Percentiles rank a stretch among this genome's conserved stretches.
Conservation (phyloP, 2,113 vertebrate genomes). For the Tupaia tana region DNA sequence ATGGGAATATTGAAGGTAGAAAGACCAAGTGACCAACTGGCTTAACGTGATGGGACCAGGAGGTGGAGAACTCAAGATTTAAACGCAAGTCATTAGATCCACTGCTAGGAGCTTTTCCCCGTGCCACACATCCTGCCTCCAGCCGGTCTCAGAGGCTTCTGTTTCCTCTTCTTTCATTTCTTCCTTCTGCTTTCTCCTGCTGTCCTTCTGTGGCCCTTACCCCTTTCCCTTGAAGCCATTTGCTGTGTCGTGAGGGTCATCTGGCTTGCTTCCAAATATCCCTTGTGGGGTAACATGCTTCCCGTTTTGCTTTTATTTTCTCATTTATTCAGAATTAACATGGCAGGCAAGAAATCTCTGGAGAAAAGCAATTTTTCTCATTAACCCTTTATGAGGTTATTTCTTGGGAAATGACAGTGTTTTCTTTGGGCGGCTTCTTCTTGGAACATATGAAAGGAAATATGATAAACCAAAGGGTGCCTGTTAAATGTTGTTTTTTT, state of each 20-base stretch:
- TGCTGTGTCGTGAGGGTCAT: not conserved
- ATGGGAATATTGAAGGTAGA: not conserved
- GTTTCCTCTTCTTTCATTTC: not conserved
- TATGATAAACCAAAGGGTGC: not conserved
- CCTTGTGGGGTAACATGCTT: not conserved
- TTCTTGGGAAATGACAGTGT: not conserved
- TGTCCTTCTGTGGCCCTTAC: not conserved
- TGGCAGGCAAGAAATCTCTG: not conserved
- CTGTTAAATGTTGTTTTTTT: not conserved
- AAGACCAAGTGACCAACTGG: not conserved
- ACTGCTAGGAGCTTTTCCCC: not conserved
- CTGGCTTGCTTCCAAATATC: not conserved
- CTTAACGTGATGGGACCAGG: not conserved
- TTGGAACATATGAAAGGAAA: not conserved
- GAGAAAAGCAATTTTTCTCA: not conserved
- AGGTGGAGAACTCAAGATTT: not conserved
- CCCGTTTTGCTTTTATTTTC: not conserved
- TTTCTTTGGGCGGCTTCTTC: not conserved
- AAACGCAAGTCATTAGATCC: fast-evolving
- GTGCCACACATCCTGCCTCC: no score
- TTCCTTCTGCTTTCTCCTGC: no score
- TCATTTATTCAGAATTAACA: not conserved
- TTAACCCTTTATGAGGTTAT: not conserved
- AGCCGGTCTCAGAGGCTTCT: not conserved
- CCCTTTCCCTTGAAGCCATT: not conserved